phyloP scores from a whole-genome alignment of 2,797 vertebrate genomes.

The Mormyrus hasselquistii region DNA sequence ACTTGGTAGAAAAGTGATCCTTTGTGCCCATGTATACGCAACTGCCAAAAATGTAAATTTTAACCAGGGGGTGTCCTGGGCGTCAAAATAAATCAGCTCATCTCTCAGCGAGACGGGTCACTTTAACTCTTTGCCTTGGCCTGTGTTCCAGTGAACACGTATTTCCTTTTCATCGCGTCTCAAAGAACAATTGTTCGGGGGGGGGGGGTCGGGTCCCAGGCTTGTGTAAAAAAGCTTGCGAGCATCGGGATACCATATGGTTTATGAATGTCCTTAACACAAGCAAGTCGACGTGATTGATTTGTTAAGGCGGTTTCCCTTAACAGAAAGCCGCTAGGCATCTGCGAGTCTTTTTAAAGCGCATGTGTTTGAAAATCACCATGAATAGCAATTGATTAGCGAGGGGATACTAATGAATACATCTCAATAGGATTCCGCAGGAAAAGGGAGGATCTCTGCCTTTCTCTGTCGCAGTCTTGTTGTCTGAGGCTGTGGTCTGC shows the following conservation, averaged over 20 bases:
- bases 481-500: conserved; percentile 32
- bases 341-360: conserved; percentile 54
- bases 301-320: conserved; percentile 64
- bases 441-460: conserved; percentile 45
- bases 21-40: conserved; percentile 25
- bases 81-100: not conserved
- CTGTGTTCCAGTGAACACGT: conserved; percentile 47
- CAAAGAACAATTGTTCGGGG: conserved; percentile 53
- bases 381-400: conserved; percentile 68
- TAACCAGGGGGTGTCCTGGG: not conserved
- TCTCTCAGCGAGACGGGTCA: not conserved
- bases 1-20: not conserved
- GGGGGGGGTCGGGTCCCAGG: conserved; percentile 43
- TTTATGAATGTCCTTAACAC: conserved; percentile 61
- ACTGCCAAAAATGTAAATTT: conserved; percentile 47
- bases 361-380: conserved; percentile 47
- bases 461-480: conserved; percentile 27
- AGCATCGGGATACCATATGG: conserved; percentile 65
- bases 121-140: conserved; percentile 33
- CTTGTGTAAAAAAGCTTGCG: conserved; percentile 46
- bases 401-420: conserved; percentile 67
- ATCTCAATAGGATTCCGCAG: conserved; percentile 56
- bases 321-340: conserved; percentile 60
- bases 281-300: conserved; percentile 70
- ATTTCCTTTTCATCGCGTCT: conserved; percentile 28